Percentiles rank a stretch among this genome's conserved stretches.
Evolutionary conservation across 1,140 invertebrate genomes (phyloP).

Genomic region (Lepidurus couesii): DNA sequence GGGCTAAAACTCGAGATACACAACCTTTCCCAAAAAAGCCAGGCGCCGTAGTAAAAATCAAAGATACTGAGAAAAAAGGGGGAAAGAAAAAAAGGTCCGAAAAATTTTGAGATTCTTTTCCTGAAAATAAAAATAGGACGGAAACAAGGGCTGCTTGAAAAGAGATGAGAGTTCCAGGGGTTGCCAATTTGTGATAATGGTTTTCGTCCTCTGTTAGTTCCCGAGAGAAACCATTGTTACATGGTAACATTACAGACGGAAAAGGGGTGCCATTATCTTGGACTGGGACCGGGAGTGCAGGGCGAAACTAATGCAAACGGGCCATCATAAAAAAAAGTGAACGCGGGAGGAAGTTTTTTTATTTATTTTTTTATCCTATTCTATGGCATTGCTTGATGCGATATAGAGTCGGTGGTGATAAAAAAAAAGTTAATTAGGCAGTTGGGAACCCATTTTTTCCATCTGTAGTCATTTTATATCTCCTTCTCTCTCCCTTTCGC

Average conservation of each 20-base stretch:
- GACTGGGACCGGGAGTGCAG: not conserved
- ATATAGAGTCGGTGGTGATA: not conserved
- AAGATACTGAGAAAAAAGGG: not conserved
- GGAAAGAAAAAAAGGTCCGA: not conserved
- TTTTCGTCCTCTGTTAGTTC: conserved; percentile 19
- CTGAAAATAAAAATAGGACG: not conserved
- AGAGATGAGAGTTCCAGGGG: conserved; percentile 17
- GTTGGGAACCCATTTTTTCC: conserved; percentile 1
- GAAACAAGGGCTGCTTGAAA: conserved; percentile 15
- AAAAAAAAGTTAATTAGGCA: conserved; percentile 12
- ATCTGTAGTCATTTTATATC: not conserved
- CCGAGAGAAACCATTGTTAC: not conserved
- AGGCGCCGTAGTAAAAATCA: not conserved
- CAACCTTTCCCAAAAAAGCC: not conserved
- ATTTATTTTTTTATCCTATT: not conserved
- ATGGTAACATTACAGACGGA: conserved; percentile 7
- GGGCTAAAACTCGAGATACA: not conserved
- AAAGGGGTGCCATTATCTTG: conserved; percentile 1
- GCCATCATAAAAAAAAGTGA: not conserved
- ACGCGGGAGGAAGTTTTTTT: conserved; percentile 7
- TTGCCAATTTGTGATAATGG: conserved; percentile 17
- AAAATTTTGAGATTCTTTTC: not conserved
- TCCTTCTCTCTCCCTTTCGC: not conserved
- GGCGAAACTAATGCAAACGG: not conserved
- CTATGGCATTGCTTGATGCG: not conserved